Conservation (phyloP, 2,113 vertebrate genomes). For the Clupea harengus region DNA sequence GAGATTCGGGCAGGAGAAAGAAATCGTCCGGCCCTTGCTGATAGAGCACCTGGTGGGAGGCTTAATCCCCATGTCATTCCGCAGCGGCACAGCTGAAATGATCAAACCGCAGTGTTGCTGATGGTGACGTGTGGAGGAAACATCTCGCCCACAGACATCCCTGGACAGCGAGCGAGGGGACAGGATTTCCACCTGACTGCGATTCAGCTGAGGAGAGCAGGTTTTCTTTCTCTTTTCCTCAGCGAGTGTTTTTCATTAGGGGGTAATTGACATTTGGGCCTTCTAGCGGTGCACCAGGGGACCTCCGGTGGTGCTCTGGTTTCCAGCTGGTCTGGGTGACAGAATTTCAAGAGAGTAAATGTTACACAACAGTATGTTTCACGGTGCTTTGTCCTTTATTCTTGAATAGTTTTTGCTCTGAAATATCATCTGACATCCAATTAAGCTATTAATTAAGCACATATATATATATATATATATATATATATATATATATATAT, state of each 20-base stretch:
- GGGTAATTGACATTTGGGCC: conserved; percentile 55
- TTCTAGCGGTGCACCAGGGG: conserved; percentile 44
- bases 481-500: no score
- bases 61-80: conserved; percentile 32
- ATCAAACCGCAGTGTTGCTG: conserved; percentile 43
- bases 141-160: conserved; percentile 45
- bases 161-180: conserved; percentile 21
- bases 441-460: not conserved
- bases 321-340: conserved; percentile 17
- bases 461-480: no score
- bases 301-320: conserved; percentile 25
- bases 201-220: conserved; percentile 56
- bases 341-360: not conserved
- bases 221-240: conserved; percentile 48
- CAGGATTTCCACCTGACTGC: conserved; percentile 38
- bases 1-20: not conserved
- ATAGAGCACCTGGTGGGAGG: conserved; percentile 42
- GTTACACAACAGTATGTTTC: not conserved
- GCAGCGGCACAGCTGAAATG: conserved; percentile 37
- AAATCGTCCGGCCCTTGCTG: conserved; percentile 25
- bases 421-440: not conserved
- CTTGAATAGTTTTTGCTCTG: not conserved
- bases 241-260: conserved; percentile 36
- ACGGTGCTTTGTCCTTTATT: not conserved
- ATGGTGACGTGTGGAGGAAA: conserved; percentile 40